These are phyloP conservation scores for Polietes domitor DNA, from an alignment of 2,888 invertebrate genomes.

Conservation along the genomic window DNA sequence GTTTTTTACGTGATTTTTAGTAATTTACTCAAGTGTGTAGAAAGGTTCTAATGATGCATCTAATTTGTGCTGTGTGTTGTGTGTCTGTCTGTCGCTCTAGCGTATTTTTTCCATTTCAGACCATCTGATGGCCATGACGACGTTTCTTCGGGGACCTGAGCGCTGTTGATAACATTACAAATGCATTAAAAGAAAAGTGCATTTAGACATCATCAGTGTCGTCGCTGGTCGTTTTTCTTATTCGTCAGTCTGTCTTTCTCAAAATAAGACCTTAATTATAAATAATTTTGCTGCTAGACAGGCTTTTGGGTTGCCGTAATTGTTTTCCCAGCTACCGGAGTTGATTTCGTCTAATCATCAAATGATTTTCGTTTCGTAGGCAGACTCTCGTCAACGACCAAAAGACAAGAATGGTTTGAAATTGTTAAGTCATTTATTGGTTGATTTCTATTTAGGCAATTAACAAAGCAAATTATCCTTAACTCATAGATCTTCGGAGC, in stretches of 20 bases:
- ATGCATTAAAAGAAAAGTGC: slow-evolving; percentile 62
- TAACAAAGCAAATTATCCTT: slow-evolving; percentile 40
- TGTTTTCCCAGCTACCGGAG: slow-evolving; percentile 61
- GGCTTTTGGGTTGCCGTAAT: slow-evolving; percentile 42
- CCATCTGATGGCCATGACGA: slow-evolving; percentile 14
- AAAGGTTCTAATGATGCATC: slow-evolving; percentile 67
- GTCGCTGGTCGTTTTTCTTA: slow-evolving; percentile 37
- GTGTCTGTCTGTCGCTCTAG: background rate
- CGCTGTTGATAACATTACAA: slow-evolving; percentile 48
- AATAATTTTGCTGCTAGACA: slow-evolving; percentile 49
- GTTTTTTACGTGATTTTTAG: slow-evolving; percentile 64
- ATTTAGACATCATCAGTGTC: slow-evolving; percentile 54
- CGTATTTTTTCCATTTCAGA: background rate
- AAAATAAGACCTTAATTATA: slow-evolving; percentile 59
- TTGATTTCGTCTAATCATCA: slow-evolving; percentile 36
- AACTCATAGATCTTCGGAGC: slow-evolving; percentile 4
- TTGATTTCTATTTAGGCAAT: slow-evolving; percentile 35
- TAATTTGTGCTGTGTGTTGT: background rate
- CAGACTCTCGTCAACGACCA: background rate
- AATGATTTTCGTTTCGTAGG: background rate
- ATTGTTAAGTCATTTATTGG: slow-evolving; percentile 62
- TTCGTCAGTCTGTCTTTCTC: slow-evolving; percentile 10
- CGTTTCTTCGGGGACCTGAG: background rate
- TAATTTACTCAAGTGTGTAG: slow-evolving; percentile 66
- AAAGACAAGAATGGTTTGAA: slow-evolving; percentile 22